Evolutionary conservation across 1,140 invertebrate genomes (phyloP).

Genomic region (Hyles vespertilio): DNA sequence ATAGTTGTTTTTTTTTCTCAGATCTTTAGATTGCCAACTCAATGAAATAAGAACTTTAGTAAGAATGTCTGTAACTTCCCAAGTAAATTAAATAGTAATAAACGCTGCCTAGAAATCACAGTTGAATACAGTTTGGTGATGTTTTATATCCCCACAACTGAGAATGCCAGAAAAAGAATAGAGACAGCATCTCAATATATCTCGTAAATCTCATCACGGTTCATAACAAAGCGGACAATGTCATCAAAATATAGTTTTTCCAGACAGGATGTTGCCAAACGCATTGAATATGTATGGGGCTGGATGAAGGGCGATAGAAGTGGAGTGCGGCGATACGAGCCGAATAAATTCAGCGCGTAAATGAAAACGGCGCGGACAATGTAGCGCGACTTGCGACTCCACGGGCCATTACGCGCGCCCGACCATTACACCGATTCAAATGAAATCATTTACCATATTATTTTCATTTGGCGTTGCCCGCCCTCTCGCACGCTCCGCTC

Average conservation of each 20-base stretch:
- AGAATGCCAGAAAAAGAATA: not conserved
- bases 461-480: constrained; percentile 46
- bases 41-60: too few species aligned
- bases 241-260: constrained; percentile 29
- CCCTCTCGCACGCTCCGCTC: constrained; percentile 24
- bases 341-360: constrained; percentile 55
- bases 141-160: too few species aligned
- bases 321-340: constrained; percentile 43
- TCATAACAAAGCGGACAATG: constrained; percentile 17
- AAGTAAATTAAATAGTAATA: too few species aligned
- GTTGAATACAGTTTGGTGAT: too few species aligned
- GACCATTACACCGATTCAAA: constrained; percentile 45
- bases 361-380: constrained; percentile 53
- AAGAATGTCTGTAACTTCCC: too few species aligned
- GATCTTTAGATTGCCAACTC: too few species aligned
- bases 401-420: constrained; percentile 37
- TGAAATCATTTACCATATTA: constrained; percentile 73
- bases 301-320: constrained; percentile 41
- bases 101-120: too few species aligned
- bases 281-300: constrained; percentile 48
- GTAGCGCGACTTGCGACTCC: constrained; percentile 38
- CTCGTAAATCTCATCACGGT: constrained; percentile 10
- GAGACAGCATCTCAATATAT: not conserved
- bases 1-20: too few species aligned
- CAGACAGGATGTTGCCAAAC: constrained; percentile 29